Conservation (phyloP, 2,113 vertebrate species). For the Podiceps cristatus region DNA sequence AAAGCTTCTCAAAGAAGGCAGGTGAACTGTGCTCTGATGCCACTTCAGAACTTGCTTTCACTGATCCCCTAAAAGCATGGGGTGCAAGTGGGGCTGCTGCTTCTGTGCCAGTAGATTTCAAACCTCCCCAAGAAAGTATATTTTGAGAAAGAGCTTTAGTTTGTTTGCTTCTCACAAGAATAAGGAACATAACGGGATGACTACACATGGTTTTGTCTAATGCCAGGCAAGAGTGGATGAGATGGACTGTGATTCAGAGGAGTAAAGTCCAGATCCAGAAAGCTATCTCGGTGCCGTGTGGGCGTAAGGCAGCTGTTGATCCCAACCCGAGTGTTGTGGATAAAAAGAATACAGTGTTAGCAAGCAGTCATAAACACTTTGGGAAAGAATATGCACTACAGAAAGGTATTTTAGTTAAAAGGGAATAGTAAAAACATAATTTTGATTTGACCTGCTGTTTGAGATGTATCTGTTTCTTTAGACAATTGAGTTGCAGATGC, state of each 20-base stretch:
- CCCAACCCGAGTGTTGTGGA: rapidly evolving
- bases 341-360: background rate
- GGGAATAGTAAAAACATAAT: background rate
- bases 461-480: background rate
- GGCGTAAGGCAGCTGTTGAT: background rate
- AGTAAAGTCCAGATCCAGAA: background rate
- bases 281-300: rapidly evolving
- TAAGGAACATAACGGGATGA: background rate
- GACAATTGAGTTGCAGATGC: background rate
- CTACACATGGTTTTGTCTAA: background rate
- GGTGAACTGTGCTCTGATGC: background rate
- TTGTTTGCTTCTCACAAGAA: background rate
- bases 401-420: background rate
- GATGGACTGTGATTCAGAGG: background rate
- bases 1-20: background rate
- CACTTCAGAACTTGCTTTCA: background rate
- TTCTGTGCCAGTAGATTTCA: background rate
- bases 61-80: background rate
- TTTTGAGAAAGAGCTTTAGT: background rate
- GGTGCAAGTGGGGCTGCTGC: background rate
- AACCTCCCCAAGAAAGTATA: background rate
- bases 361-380: background rate
- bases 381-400: background rate
- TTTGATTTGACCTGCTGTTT: background rate
- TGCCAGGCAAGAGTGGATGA: background rate